Percentiles rank a stretch among this genome's conserved stretches.
Evolutionary conservation across 2,888 invertebrate genomes (phyloP).

Genomic region (Eupsilia transversa): DNA sequence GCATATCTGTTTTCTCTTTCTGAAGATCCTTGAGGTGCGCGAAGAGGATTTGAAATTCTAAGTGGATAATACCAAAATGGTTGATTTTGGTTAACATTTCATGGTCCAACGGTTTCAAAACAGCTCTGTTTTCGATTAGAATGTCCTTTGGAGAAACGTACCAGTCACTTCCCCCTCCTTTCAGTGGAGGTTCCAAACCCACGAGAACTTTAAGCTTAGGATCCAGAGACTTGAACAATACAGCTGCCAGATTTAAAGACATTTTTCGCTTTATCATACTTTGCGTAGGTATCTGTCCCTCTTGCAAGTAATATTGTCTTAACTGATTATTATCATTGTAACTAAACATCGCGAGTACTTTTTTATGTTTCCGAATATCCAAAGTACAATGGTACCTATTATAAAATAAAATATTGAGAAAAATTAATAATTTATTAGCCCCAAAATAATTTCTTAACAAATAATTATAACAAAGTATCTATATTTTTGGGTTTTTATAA

Average conservation of each 20-base stretch:
- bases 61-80: slow-evolving; percentile 76
- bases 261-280: slow-evolving; percentile 80
- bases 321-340: slow-evolving; percentile 80
- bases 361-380: neutral
- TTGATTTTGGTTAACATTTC: slow-evolving; percentile 77
- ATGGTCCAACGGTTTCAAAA: slow-evolving; percentile 79
- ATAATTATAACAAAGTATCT: too few relatives aligned
- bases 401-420: neutral
- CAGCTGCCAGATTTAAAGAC: slow-evolving; percentile 78
- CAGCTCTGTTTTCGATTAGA: slow-evolving; percentile 76
- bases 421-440: neutral
- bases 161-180: slow-evolving; percentile 84
- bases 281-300: slow-evolving; percentile 83
- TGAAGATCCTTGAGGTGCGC: slow-evolving; percentile 72
- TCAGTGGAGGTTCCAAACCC: slow-evolving; percentile 82
- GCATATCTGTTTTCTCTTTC: slow-evolving; percentile 70
- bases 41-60: slow-evolving; percentile 73
- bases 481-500: too few relatives aligned
- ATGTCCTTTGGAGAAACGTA: slow-evolving; percentile 78
- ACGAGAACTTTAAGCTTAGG: slow-evolving; percentile 80
- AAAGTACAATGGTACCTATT: neutral
- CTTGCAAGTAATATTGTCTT: slow-evolving; percentile 81
- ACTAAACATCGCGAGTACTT: slow-evolving; percentile 65
- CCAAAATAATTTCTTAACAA: neutral
- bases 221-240: slow-evolving; percentile 84